Evolutionary conservation across 2,113 vertebrate species (phyloP).

Genomic region (Brachypteracias leptosomus): DNA sequence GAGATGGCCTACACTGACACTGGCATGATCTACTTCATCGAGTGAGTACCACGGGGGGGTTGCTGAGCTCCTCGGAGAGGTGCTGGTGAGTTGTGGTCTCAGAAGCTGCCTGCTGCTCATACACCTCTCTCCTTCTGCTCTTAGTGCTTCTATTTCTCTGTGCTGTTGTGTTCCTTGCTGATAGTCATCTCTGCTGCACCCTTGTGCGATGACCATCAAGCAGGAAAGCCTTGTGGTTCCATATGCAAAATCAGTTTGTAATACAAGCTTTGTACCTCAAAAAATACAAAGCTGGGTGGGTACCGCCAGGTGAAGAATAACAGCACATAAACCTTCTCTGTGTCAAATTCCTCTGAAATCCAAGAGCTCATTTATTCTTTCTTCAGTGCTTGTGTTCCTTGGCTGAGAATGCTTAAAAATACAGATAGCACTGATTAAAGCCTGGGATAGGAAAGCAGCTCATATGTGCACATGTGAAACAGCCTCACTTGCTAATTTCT

Average conservation of each 20-base stretch:
- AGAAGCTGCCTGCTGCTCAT: neutral
- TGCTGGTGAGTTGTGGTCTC: neutral
- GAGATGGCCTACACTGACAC: constrained; percentile 98
- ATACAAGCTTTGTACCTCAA: neutral
- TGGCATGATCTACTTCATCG: constrained; percentile 98
- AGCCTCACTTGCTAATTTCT: neutral
- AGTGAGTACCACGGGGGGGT: constrained; percentile 79
- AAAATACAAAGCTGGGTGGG: neutral
- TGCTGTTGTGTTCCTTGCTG: neutral
- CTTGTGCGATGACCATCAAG: accelerated
- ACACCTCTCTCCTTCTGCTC: neutral
- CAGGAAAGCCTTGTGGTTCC: neutral
- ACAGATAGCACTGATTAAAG: neutral
- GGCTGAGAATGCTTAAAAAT: neutral
- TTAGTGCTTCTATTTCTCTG: neutral
- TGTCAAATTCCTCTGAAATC: neutral
- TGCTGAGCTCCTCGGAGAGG: neutral
- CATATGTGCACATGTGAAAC: neutral
- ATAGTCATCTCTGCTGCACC: accelerated
- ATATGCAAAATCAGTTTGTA: neutral
- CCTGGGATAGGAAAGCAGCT: neutral
- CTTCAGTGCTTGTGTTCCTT: neutral
- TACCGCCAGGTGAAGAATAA: neutral
- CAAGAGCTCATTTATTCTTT: neutral
- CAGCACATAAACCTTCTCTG: neutral